Evolutionary conservation across 2,113 vertebrate species (phyloP), one percentile per base, ranked within the genome.

Genomic region (Reinhardtius hippoglossoides): DNA sequence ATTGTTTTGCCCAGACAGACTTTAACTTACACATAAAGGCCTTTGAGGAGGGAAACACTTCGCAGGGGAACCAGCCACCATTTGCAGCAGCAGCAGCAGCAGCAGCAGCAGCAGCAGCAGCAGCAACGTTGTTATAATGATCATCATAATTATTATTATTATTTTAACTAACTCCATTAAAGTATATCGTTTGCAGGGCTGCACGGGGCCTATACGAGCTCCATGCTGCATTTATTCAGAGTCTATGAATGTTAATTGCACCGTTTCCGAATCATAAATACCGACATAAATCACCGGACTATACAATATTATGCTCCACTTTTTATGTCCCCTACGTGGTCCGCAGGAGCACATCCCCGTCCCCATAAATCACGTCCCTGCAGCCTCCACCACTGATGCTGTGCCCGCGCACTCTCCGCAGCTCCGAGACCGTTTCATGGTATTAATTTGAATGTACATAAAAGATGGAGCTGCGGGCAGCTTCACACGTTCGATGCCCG

Each of bases 291-390:
- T 94, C 94, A 94, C 78, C 23, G 64, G 84, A 84, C 81, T 86
- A 84, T 91, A 89, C 88, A 93, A 92, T 92, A 93, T 93, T 92
- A 88, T 83, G 85, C 76, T 87, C 81, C 85, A 92, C 91, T 92
- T 93, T 91, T 90, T 81, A 93, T 93, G 88, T 92, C 83, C 87
- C 89, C 90, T 89, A 85, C 87, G 90, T 87, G 91, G 87, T 91
- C 89, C 78, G 87, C 88, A 87, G 84, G 74, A 92, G 90, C 76
- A 86, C 83, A 86, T 87, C 90, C 87, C 83, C 88, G 83, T 87
- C 86, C 71, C 87, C 73, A 93, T 95, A 94, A 95, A 95, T 95
- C 93, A 95, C 87, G 75, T 95, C 94, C 91, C 94, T 91, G 92
- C 94, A 93, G 95, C 83, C 95, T 93, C 58, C 90, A 90, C 70